A percentile compares a stretch with the other conserved stretches of the same genome.
Conservation (phyloP, 2,113 vertebrate genomes). For the Eudyptes chrysolophus region DNA sequence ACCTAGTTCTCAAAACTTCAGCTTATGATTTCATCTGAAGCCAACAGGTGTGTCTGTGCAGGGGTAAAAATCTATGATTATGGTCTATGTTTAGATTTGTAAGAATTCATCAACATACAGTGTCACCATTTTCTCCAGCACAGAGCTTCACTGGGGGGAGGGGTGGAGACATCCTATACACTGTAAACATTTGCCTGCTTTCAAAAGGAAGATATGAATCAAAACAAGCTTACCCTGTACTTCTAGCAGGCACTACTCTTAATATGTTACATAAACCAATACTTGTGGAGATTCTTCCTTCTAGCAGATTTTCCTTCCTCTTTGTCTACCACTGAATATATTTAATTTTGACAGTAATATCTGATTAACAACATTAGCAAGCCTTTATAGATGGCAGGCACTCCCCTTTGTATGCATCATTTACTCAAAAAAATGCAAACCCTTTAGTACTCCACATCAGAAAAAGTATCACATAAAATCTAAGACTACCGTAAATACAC, state of each 20-base stretch:
- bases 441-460: neutral
- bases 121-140: neutral
- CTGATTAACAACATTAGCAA: neutral
- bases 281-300: neutral
- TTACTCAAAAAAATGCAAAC: neutral
- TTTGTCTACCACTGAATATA: neutral
- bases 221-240: constrained; percentile 29
- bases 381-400: neutral
- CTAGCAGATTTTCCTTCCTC: neutral
- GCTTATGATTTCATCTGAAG: neutral
- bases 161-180: neutral
- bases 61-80: neutral
- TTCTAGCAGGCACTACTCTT: neutral
- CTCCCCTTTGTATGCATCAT: neutral
- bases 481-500: neutral
- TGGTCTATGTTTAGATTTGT: neutral
- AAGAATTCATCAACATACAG: neutral
- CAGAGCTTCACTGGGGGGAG: neutral
- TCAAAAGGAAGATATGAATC: constrained; percentile 1
- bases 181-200: neutral
- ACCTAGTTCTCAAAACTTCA: neutral
- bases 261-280: neutral
- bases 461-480: neutral
- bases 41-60: no score
- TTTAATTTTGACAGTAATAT: neutral